Percentiles rank a stretch among this genome's conserved stretches.
phyloP scores from a whole-genome alignment of 2,888 invertebrate genomes.

The Cryptops parisi region DNA sequence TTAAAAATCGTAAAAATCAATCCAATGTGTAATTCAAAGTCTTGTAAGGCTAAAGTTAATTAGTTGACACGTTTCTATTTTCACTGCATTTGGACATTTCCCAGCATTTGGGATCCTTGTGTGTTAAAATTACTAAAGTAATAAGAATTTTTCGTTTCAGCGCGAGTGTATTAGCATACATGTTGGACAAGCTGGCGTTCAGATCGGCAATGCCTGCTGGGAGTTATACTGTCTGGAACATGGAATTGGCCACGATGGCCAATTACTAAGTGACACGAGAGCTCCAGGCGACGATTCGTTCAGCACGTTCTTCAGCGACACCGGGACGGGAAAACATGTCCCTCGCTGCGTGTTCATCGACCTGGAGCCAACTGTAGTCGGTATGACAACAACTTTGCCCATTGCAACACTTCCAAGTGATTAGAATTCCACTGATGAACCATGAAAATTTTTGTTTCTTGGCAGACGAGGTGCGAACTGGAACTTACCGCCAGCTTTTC shows the following conservation, averaged over 20 bases:
- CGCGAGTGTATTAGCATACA: slow-evolving; percentile 37
- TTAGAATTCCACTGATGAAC: neutral
- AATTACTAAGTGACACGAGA: slow-evolving; percentile 81
- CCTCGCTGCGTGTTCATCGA: slow-evolving; percentile 78
- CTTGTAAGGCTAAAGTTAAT: too few species aligned
- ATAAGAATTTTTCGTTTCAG: slow-evolving; percentile 23
- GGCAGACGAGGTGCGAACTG: slow-evolving; percentile 76
- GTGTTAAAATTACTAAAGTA: too few species aligned
- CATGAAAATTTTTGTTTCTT: slow-evolving; percentile 1
- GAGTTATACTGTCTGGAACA: slow-evolving; percentile 30
- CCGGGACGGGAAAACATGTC: slow-evolving; percentile 72
- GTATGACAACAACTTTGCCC: slow-evolving; percentile 39
- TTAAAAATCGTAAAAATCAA: too few species aligned
- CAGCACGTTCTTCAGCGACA: slow-evolving; percentile 49
- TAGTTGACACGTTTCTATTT: too few species aligned
- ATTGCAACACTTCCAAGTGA: neutral
- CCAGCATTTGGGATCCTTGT: too few species aligned
- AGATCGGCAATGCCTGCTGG: slow-evolving; percentile 28
- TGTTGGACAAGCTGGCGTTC: slow-evolving; percentile 37
- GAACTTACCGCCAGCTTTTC: slow-evolving; percentile 89
- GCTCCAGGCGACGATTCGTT: slow-evolving; percentile 52
- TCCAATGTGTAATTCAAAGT: too few species aligned
- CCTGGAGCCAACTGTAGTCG: slow-evolving; percentile 75
- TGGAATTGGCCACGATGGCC: slow-evolving; percentile 52
- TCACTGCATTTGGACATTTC: too few species aligned